These are phyloP conservation scores for Cherax destructor DNA, from an alignment of 1,140 invertebrate species.

Conservation along the genomic window DNA sequence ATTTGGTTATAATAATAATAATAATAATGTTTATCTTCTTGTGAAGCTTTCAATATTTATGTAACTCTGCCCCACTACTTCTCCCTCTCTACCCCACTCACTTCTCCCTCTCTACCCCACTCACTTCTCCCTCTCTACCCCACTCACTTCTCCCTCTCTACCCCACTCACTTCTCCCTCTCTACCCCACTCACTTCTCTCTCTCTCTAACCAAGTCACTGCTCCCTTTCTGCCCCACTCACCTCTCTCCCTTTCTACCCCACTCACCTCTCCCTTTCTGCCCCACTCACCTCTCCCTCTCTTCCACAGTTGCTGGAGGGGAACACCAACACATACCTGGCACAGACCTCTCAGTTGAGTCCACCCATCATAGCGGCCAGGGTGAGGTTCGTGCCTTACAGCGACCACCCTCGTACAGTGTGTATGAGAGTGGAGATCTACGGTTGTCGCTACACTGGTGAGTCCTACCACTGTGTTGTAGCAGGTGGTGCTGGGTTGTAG, in stretches of 20 bases:
- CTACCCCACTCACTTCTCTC: neutral
- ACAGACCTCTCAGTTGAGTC: conserved; percentile 29
- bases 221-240: neutral
- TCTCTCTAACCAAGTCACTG: neutral
- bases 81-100: too few relatives aligned
- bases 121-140: neutral
- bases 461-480: neutral
- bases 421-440: conserved; percentile 35
- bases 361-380: conserved; percentile 32
- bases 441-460: conserved; percentile 35
- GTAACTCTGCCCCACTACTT: too few relatives aligned
- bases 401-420: conserved; percentile 29
- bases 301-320: conserved; percentile 24
- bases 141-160: neutral
- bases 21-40: too few relatives aligned
- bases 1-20: too few relatives aligned
- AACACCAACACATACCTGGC: conserved; percentile 39
- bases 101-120: neutral
- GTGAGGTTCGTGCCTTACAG: conserved; percentile 37
- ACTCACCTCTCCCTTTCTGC: neutral
- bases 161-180: neutral
- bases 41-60: too few relatives aligned
- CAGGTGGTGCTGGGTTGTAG: too few relatives aligned
- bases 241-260: neutral
- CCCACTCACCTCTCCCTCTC: neutral